Base-by-base conservation (phyloP, 2,797 vertebrate genomes). In the Poecile montanus region DNA sequence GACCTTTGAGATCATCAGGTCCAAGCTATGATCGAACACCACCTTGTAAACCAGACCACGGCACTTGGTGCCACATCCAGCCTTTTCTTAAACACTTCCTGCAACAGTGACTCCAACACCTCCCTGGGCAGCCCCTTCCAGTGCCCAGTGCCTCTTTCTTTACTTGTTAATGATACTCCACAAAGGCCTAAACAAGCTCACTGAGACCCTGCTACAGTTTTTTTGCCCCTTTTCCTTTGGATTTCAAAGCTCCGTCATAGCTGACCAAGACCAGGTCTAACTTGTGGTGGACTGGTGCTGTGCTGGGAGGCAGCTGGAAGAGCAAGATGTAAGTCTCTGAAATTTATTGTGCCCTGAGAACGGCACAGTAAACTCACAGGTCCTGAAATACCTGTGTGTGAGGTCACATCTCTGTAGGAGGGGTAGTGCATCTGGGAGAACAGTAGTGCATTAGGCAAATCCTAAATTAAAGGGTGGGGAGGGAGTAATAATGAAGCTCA, bases 271-370 rank as follows among this genome's bases (percentile, higher is more conserved):
- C 32, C 16, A 47, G 0, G 18, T n/a, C 19, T 10, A 18, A 36
- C 26, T 3, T 11, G 7, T 6, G 21, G 7, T 6, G 21, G 13
- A 1, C 18, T 57, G 14, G 17, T 2, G 0, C 6, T 11, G 11
- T 44, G 45, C 4, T 20, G 54, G 21, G 19, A 44, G 27, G 58
- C 25, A 66, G 25, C 32, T 36, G 11, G 38, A 60, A 30, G 23
- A 29, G 9, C 7, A 34, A 65, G n/a, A 13, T 6, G 0, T 12
- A 10, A 36, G 32, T 13, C 47, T n/a, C 16, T 29, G 36, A 17
- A n/a, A 14, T 45, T 29, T 27, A 23, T 9, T 45, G 38, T 45
- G 29, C 13, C 16, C 23, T 25, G 16, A 13, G n/a, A 21, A 71
- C 53, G 9, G 22, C 56, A 60, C 25, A 51, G 2, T 25, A 42